phyloP scores from a whole-genome alignment of 1,140 invertebrate genomes.

The Ceratosolen solmsi region DNA sequence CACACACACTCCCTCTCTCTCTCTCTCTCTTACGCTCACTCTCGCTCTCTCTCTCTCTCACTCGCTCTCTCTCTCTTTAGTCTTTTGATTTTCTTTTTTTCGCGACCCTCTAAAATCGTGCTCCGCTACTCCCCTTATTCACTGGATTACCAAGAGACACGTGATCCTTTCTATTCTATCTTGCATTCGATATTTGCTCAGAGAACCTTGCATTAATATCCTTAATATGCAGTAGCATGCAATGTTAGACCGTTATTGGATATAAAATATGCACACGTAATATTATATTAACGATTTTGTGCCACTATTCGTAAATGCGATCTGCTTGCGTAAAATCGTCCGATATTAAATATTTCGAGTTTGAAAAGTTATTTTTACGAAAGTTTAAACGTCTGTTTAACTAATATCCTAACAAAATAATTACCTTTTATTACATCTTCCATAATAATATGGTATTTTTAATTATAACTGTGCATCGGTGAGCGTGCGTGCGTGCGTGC shows the following conservation, averaged over 20 bases:
- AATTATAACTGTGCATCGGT: no score
- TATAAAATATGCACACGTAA: neutral
- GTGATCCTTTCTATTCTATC: conserved; percentile 1
- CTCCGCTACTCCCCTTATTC: neutral
- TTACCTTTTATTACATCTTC: neutral
- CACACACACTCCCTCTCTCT: neutral
- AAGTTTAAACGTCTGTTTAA: neutral
- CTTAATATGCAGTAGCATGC: neutral
- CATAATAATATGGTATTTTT: neutral
- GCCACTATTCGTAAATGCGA: neutral
- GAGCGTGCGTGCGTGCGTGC: neutral
- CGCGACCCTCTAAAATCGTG: conserved; percentile 3
- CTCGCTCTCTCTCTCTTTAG: neutral
- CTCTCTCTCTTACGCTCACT: neutral
- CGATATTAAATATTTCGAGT: no score
- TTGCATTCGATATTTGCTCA: conserved; percentile 12
- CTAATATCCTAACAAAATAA: neutral
- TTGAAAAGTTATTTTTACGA: no score
- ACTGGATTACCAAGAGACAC: neutral
- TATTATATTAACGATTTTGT: no score
- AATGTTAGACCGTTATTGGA: neutral
- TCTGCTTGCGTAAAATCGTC: no score
- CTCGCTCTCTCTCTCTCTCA: neutral
- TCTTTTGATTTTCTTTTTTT: neutral
- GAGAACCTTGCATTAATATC: neutral